Base-by-base conservation (phyloP, 2,888 invertebrate species). In the Apodemia mormo region DNA sequence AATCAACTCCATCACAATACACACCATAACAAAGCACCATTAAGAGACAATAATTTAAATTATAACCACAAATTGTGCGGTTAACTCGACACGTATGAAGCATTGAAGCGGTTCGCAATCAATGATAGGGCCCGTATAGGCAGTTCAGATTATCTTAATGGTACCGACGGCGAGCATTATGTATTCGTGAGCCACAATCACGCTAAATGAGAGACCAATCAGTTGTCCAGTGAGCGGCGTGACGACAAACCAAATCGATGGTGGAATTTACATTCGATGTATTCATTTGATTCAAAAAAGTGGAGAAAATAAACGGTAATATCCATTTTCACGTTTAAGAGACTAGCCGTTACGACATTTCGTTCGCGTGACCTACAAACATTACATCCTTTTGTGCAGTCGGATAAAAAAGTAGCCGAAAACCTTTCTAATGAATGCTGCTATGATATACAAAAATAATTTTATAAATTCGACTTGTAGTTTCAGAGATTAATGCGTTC, bases 201-300 rank as follows among this genome's bases (percentile, higher is more conserved):
- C 77, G 73, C 84, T 87, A 91, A 92, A 92, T 90, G 92, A 91
- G 89, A 84, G 89, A 86, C 86, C 91, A 90, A 92, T 92, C 92
- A 88, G 86, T 81, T 81, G 77, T 79, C 81, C 81, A 78, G 65
- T 72, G 67, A 68, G 68, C 69, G 75, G 77, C 85, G 85, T 85
- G 85, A 85, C 82, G 83, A 76, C 84, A 84, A 84, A 85, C 81
- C 76, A 81, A 83, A 87, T 87, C 84, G 82, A 86, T 87, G 82
- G 77, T 68, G 71, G 73, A 74, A 76, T 72, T 74, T 68, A 70
- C 73, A 73, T 69, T 65, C 70, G 40, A 43, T 49, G 3, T 5
- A 49, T 49, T 49, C 30, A 67, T 56, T 65, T 22, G 65, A 61
- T 65, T 40, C 33, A 10, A 22, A 40, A 45, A 45, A 3, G 45